These are phyloP conservation scores for Petrophora chlorosata DNA, from an alignment of 2,888 invertebrate genomes.

Conservation along the genomic window DNA sequence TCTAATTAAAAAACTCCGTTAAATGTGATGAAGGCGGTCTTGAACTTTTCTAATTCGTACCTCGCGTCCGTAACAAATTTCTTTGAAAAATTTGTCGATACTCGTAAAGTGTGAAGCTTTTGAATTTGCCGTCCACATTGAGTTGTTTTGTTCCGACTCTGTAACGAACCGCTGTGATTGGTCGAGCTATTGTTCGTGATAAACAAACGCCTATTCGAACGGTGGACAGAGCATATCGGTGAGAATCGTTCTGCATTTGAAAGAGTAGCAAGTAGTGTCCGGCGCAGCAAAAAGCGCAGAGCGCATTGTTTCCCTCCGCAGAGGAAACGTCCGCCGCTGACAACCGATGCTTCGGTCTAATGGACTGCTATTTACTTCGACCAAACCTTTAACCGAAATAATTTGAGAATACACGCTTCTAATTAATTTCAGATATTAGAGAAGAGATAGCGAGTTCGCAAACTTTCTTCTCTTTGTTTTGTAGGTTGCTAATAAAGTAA, in stretches of 20 bases:
- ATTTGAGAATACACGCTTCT: constrained; percentile 40
- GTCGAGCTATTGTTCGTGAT: constrained; percentile 49
- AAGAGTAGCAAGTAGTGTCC: constrained; percentile 62
- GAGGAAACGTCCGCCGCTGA: constrained; percentile 64
- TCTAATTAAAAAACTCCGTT: constrained; percentile 51
- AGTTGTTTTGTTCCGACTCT: constrained; percentile 36
- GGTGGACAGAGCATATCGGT: constrained; percentile 56
- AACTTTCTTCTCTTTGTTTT: constrained; percentile 25
- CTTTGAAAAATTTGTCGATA: constrained; percentile 25
- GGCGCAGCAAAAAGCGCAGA: constrained; percentile 69
- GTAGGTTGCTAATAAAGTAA: constrained; percentile 22
- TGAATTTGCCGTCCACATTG: constrained; percentile 12
- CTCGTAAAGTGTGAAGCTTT: constrained; percentile 21
- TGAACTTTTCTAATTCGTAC: constrained; percentile 29
- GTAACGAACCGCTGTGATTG: constrained; percentile 37
- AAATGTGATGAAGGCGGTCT: constrained; percentile 47
- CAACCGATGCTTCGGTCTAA: constrained; percentile 63
- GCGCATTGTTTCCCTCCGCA: constrained; percentile 68
- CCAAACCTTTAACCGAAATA: constrained; percentile 56
- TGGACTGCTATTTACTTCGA: constrained; percentile 69
- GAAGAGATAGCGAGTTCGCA: constrained; percentile 23
- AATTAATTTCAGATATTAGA: constrained; percentile 35
- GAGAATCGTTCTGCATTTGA: constrained; percentile 65
- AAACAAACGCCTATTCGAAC: constrained; percentile 47
- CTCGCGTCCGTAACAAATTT: constrained; percentile 20